Evolutionary conservation across 2,113 vertebrate species (phyloP).

Genomic region (Deroptyus accipitrinus): DNA sequence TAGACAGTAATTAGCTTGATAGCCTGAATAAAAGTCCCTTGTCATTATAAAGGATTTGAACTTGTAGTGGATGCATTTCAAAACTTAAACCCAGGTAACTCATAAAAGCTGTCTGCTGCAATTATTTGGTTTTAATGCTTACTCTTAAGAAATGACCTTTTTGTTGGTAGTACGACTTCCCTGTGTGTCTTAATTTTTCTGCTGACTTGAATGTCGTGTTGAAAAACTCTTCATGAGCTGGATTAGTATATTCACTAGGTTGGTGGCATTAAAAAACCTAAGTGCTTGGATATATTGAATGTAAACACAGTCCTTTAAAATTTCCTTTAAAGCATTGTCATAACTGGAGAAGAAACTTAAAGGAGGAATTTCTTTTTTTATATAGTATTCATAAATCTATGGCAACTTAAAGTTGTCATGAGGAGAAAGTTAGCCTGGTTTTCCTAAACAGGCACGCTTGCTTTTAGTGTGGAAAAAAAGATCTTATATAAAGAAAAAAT

Average conservation of each 20-base stretch:
- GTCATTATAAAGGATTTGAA: background rate
- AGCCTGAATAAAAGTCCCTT: background rate
- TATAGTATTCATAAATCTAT: background rate
- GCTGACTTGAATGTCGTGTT: background rate
- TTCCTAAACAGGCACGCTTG: background rate
- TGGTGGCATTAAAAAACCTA: background rate
- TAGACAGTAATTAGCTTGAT: background rate
- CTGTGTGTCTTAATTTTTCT: background rate
- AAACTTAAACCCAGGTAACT: background rate
- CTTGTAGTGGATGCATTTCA: background rate
- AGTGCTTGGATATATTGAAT: background rate
- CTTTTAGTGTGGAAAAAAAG: background rate
- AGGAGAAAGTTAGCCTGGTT: background rate
- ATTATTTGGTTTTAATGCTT: background rate
- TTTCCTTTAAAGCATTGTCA: background rate
- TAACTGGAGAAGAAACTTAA: background rate
- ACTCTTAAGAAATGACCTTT: background rate
- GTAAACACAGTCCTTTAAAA: background rate
- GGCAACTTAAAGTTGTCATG: background rate
- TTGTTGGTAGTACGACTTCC: background rate
- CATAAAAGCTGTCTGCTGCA: background rate
- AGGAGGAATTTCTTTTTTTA: background rate
- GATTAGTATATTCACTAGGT: background rate
- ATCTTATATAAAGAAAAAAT: background rate
- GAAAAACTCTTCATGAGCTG: background rate